phyloP scores from a whole-genome alignment of 2,888 invertebrate species.

The Dichetophora obliterata region DNA sequence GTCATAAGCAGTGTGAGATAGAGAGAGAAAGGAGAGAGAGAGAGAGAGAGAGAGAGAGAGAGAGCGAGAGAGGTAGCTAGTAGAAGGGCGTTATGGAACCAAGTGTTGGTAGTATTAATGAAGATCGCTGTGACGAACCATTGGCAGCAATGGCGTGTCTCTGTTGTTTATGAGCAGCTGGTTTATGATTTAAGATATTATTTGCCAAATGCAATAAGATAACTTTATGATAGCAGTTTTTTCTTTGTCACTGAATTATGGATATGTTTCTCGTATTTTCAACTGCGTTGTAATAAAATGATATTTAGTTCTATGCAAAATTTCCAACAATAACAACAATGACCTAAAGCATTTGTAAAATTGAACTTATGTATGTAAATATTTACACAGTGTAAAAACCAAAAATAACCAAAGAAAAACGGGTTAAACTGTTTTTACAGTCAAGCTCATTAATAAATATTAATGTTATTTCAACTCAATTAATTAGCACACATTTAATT shows the following conservation, averaged over 20 bases:
- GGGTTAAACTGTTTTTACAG: constrained; percentile 36
- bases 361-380: constrained; percentile 26
- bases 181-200: too few relatives aligned
- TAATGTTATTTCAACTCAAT: constrained; percentile 63
- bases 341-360: not conserved
- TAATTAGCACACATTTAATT: constrained; percentile 55
- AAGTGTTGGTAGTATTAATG: too few relatives aligned
- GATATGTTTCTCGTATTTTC: too few relatives aligned
- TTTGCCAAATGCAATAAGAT: too few relatives aligned
- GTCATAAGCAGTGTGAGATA: not conserved
- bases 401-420: constrained; percentile 15
- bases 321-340: not conserved
- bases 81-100: too few relatives aligned
- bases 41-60: too few relatives aligned
- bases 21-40: not conserved
- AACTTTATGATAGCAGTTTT: not conserved
- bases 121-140: not conserved
- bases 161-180: not conserved
- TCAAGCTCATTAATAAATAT: constrained; percentile 3
- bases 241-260: not conserved
- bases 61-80: not conserved
- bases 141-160: not conserved
- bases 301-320: too few relatives aligned
- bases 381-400: constrained; percentile 20
- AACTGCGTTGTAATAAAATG: not conserved